phyloP scores from a whole-genome alignment of 2,888 invertebrate species.

The Alcis repandata region DNA sequence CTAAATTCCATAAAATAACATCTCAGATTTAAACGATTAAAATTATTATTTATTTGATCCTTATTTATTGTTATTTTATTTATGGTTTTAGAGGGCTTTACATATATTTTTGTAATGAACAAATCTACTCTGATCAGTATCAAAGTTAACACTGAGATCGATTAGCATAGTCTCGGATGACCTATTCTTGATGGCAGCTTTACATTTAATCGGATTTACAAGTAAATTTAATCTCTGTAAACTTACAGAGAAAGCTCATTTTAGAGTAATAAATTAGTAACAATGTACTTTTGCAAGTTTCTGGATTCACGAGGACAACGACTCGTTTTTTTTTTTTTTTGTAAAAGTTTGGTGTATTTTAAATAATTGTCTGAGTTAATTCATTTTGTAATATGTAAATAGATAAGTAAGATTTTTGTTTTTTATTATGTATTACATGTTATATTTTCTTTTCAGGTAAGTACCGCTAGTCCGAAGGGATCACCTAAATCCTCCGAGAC shows the following conservation, averaged over 20 bases:
- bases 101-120: background rate
- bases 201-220: slow-evolving; percentile 3
- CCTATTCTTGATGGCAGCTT: no score
- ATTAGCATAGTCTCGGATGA: background rate
- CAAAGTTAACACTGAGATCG: background rate
- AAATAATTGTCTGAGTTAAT: no score
- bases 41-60: background rate
- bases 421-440: no score
- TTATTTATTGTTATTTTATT: slow-evolving; percentile 3
- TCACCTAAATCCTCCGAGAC: background rate
- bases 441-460: slow-evolving; percentile 8
- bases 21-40: background rate
- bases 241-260: background rate
- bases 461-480: background rate
- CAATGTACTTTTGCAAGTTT: no score
- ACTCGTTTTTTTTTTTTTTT: no score
- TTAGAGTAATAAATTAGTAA: background rate
- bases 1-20: background rate
- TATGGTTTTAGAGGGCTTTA: background rate
- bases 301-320: no score
- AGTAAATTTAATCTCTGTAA: background rate
- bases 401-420: no score
- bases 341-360: no score
- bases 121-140: slow-evolving; percentile 1
- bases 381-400: no score